Conservation (phyloP, 2,797 vertebrate species). For the Bradypus variegatus region DNA sequence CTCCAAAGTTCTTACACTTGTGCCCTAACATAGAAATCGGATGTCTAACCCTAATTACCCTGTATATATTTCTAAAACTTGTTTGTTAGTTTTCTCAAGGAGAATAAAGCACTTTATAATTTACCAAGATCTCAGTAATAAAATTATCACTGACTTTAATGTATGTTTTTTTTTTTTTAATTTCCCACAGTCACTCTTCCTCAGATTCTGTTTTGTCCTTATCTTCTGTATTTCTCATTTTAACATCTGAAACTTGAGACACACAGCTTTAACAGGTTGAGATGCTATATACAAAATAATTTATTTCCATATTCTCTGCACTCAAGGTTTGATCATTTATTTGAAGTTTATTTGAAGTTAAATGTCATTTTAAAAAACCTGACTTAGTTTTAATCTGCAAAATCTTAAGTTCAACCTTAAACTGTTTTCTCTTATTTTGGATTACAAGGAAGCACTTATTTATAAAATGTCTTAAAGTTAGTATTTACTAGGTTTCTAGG, state of each 20-base stretch:
- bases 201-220: neutral
- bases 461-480: neutral
- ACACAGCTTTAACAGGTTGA: neutral
- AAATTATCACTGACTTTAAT: neutral
- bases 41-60: neutral
- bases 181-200: neutral
- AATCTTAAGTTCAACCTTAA: neutral
- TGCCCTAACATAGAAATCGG: neutral
- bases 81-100: conserved; percentile 25
- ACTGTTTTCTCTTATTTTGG: neutral
- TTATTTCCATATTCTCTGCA: neutral
- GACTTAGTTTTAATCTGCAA: neutral
- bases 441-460: neutral
- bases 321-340: neutral
- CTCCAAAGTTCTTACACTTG: neutral
- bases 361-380: neutral
- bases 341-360: conserved; percentile 21
- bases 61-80: conserved; percentile 26
- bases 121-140: conserved; percentile 33
- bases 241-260: neutral
- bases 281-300: neutral
- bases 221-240: neutral
- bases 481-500: neutral
- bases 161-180: neutral
- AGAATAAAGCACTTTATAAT: conserved; percentile 41